Base-by-base conservation (phyloP, 2,888 invertebrate species). In the Crocallis elinguaria region DNA sequence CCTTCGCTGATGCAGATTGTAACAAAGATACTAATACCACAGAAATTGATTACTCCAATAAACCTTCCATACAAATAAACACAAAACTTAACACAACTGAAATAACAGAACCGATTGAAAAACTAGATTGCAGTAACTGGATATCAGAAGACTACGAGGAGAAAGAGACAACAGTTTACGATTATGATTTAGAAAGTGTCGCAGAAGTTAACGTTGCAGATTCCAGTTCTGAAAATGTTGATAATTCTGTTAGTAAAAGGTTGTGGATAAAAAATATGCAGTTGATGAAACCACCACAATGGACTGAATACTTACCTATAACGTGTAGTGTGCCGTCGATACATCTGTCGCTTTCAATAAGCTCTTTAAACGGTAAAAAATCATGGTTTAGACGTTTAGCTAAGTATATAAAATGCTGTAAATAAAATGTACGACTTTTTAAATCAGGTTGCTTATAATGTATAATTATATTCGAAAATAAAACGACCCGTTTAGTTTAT, bases 391-490 rank as follows among this genome's bases (percentile, higher is more conserved):
- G 67, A 56, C 73, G 82, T 12, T 59, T 87, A 4, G 46, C 75
- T 1, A 71, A 66, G 42, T 82, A 64, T 61, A 64, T 88, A 29
- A 73, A 66, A 49, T 88, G 90, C 54, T 86, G 83, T 76, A 85
- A 82, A 67, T 78, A 77, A 61, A 60, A 1, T n/a, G 1, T 30
- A 5, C 1, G 30, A 13, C 6, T 2, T 3, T 8, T 37, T 13
- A 4, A 37, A 37, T 23, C 9, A 13, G 13, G 3, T 32, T 32
- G 14, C 11, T 30, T 6, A 30, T 30, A 59, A 54, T 44, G 43
- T 32, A 39, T 8, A 35, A 43, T 57, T 39, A 16, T 23, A 49
- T n/a, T n/a, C n/a, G 50, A 51, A 78, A 86, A 84, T 82, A 73
- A 88, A 86, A 88, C 75, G 62, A 74, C 41, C 35, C 12, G 19